Conservation (phyloP, 2,888 invertebrate species). For the Aphelenchoides bicaudatus region DNA sequence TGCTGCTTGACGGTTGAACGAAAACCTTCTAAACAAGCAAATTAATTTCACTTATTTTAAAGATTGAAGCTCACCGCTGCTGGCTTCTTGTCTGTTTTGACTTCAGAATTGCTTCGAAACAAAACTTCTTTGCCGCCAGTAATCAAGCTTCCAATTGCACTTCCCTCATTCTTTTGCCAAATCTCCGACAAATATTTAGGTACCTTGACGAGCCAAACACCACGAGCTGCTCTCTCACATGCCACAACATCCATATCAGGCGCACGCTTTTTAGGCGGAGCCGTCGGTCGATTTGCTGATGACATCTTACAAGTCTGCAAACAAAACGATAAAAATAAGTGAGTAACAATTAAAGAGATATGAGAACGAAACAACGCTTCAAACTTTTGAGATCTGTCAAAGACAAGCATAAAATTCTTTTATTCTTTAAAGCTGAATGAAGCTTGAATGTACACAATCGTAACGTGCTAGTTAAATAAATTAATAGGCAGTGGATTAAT, state of each 20-base stretch:
- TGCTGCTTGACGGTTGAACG: conserved; percentile 10
- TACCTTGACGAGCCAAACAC: conserved; percentile 59
- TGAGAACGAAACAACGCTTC: too few species aligned
- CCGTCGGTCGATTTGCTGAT: neutral
- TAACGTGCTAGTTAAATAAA: too few species aligned
- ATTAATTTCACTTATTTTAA: neutral
- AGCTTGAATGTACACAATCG: too few species aligned
- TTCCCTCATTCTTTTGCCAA: conserved; percentile 29
- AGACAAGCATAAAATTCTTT: too few species aligned
- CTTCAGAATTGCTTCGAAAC: conserved; percentile 15
- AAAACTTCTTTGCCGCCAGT: conserved; percentile 13
- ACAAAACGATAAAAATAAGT: neutral
- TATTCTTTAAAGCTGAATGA: too few species aligned
- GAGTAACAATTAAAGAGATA: neutral
- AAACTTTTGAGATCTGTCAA: too few species aligned
- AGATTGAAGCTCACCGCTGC: conserved; percentile 2
- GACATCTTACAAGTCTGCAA: too few species aligned
- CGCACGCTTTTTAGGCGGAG: conserved; percentile 23
- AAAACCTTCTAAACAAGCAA: conserved; percentile 7
- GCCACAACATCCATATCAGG: conserved; percentile 34
- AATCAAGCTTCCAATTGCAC: conserved; percentile 19
- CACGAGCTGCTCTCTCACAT: conserved; percentile 40
- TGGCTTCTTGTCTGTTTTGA: conserved; percentile 9
- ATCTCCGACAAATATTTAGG: conserved; percentile 48
- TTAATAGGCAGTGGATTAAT: too few species aligned